phyloP scores from a whole-genome alignment of 2,797 vertebrate species.

The Mycteria americana region DNA sequence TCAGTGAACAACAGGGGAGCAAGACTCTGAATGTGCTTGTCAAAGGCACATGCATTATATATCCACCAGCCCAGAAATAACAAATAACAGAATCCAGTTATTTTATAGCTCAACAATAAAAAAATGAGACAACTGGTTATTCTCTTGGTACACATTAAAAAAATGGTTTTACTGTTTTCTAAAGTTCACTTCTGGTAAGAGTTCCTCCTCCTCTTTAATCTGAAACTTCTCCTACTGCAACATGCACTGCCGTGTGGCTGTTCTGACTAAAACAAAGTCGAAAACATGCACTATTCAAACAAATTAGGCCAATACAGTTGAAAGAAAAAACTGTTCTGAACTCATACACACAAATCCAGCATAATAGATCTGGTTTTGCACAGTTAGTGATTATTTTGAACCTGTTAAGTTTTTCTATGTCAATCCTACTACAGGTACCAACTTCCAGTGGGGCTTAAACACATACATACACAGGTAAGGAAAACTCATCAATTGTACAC shows the following conservation, averaged over 20 bases:
- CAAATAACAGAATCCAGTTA: background rate
- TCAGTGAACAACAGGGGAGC: background rate
- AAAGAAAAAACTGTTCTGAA: background rate
- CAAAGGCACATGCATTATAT: background rate
- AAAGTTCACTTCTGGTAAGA: background rate
- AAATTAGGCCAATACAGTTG: background rate
- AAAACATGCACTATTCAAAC: background rate
- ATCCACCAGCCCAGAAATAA: background rate
- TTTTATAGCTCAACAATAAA: background rate
- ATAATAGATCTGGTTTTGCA: background rate
- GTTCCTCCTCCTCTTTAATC: background rate
- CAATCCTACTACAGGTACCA: background rate
- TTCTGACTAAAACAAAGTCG: background rate
- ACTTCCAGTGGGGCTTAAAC: background rate
- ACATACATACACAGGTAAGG: background rate
- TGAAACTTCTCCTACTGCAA: background rate
- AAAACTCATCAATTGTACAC: background rate
- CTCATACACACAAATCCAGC: background rate
- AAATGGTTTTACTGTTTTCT: background rate
- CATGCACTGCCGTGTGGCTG: background rate
- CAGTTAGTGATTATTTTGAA: background rate
- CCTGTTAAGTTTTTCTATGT: background rate
- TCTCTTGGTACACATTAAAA: background rate
- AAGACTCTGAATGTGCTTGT: background rate
- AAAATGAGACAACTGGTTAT: background rate